phyloP scores from a whole-genome alignment of 1,140 invertebrate species.

The Colletes gigas region DNA sequence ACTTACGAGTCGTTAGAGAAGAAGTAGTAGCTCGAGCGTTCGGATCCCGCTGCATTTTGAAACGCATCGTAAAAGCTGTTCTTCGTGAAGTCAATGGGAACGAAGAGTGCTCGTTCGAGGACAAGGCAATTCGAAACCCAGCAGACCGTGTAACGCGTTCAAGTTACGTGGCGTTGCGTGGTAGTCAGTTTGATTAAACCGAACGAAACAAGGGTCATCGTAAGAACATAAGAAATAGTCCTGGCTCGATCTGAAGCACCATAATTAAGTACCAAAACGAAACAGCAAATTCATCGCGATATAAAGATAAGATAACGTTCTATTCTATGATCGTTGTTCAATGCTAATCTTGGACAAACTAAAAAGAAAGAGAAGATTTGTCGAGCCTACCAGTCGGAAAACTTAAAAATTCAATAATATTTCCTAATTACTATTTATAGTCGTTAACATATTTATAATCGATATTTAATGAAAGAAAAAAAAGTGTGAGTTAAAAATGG shows the following conservation, averaged over 20 bases:
- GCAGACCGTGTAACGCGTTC: neutral
- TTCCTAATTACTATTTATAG: too few relatives aligned
- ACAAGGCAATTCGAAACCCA: constrained; percentile 13
- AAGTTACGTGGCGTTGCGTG: constrained; percentile 5
- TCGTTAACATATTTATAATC: too few relatives aligned
- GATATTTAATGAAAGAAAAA: too few relatives aligned
- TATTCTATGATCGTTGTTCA: too few relatives aligned
- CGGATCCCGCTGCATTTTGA: neutral
- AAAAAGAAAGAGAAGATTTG: too few relatives aligned
- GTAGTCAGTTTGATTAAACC: constrained; percentile 27
- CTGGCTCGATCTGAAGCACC: constrained; percentile 21
- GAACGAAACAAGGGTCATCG: constrained; percentile 45
- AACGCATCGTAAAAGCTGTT: neutral
- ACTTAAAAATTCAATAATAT: too few relatives aligned
- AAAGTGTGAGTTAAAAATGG: too few relatives aligned
- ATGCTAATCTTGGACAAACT: too few relatives aligned
- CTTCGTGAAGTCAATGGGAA: constrained; percentile 16
- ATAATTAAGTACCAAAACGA: constrained; percentile 40
- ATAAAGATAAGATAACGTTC: too few relatives aligned
- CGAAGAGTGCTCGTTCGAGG: neutral
- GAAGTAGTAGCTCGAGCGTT: neutral
- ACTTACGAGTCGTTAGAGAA: neutral
- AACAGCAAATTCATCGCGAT: constrained; percentile 39
- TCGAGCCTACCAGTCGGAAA: too few relatives aligned
- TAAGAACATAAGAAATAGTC: constrained; percentile 34